Conservation (phyloP, 2,888 invertebrate genomes). For the Ptychoptera contaminata region DNA sequence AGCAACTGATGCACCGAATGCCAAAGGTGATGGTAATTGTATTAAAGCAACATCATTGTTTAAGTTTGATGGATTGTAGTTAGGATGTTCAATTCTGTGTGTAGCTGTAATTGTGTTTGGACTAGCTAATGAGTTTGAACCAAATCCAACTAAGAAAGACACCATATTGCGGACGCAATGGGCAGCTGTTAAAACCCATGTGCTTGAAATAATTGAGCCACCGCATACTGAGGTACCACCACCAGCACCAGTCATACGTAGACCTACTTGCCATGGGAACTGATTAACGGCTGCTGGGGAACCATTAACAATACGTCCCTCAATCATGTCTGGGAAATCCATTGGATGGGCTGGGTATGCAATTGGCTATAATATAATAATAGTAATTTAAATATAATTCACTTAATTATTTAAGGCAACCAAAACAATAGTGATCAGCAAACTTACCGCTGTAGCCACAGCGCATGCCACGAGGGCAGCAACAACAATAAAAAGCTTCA, state of each 20-base stretch:
- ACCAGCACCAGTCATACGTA: background rate
- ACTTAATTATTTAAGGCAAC: too few species aligned
- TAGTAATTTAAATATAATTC: too few species aligned
- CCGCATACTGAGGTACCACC: background rate
- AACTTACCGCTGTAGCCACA: background rate
- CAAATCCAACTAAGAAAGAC: background rate
- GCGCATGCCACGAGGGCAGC: background rate
- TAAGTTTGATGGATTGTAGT: background rate
- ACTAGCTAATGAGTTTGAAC: background rate
- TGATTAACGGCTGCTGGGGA: background rate
- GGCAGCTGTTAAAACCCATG: background rate
- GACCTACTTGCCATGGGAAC: conserved; percentile 1
- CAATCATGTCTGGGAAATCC: background rate
- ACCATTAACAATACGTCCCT: background rate
- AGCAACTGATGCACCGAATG: background rate
- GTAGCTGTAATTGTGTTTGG: background rate
- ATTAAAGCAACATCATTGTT: conserved; percentile 2
- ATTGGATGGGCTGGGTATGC: background rate
- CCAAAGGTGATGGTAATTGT: background rate
- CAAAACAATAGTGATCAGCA: background rate
- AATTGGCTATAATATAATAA: too few species aligned
- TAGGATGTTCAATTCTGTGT: background rate
- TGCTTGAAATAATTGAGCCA: background rate
- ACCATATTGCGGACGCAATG: background rate
- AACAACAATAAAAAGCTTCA: conserved; percentile 2